Evolutionary conservation across 2,888 invertebrate genomes (phyloP), one percentile per base, ranked within the genome.

Genomic region (Sinodicranocentrus sp.): DNA sequence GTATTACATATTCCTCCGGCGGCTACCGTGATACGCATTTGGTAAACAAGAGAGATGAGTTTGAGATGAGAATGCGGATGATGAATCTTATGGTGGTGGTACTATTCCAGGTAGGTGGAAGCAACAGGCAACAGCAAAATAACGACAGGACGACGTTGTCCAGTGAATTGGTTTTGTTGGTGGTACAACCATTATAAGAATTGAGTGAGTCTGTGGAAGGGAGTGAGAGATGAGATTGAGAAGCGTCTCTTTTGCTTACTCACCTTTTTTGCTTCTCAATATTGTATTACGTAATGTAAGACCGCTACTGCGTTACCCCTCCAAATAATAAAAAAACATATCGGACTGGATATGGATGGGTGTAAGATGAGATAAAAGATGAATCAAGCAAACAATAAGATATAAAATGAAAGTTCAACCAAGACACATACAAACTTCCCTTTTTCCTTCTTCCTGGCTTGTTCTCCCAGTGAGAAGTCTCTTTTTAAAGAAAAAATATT

Each of bases 21-120:
- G 43, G 80, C 80, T 82, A 82, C 80, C 59, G 80, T 82, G 80
- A 73, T 82, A 82, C 80, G 80, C 80, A 21, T 26, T 54, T 59
- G 15, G 43, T 67, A 19, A 39, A 61, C 52, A 61, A 1, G 19
- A 54, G 21, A 79, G 26, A 70, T 6, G 59, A n/a, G 48, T 10
- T 75, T 48, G 63, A 25, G 67, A 48, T 59, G 23, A 21, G 2
- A n/a, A 57, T 44, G 54, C 44, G 2, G 21, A 70, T 59, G 23
- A 57, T 23, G 57, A 57, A 57, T 57, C 57, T n/a, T n/a, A n/a
- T n/a, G n/a, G n/a, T n/a, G n/a, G 48, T 48, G 15, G 48, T 48
- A 48, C 15, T 33, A 10, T 33, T 3, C 48, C 48, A 48, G 13
- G 48, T n/a, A 48, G n/a, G 48, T 33, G 10, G n/a, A n/a, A n/a